Conservation (phyloP, 2,888 invertebrate genomes). For the Aphidius colemani region DNA sequence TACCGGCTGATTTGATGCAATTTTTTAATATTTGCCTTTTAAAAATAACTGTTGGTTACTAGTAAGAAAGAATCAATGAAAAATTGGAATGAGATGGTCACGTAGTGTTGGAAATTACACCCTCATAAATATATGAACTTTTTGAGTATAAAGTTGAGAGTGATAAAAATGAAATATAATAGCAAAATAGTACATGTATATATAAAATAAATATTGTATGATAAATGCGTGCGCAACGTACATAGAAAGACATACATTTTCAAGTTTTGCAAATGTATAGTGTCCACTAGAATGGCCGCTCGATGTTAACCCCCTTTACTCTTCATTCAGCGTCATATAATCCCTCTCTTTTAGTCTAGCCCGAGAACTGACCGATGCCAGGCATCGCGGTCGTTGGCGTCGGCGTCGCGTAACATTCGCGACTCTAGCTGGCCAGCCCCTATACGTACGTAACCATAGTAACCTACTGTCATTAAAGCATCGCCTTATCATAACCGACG, state of each 20-base stretch:
- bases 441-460: conserved; percentile 56
- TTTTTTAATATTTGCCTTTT: too few species aligned
- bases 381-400: conserved; percentile 52
- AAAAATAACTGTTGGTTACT: too few species aligned
- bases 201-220: conserved; percentile 14
- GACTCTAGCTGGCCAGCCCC: conserved; percentile 48
- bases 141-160: conserved; percentile 5
- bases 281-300: conserved; percentile 58
- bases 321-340: conserved; percentile 32
- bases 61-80: conserved; percentile 31
- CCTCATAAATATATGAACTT: too few species aligned
- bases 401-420: conserved; percentile 28
- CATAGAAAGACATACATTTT: conserved; percentile 39
- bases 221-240: not conserved
- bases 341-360: conserved; percentile 31
- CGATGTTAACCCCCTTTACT: conserved; percentile 45
- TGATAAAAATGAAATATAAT: conserved; percentile 26
- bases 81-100: conserved; percentile 26
- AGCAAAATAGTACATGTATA: conserved; percentile 16
- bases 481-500: conserved; percentile 61
- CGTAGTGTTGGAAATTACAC: too few species aligned
- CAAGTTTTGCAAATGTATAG: conserved; percentile 43
- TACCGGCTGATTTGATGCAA: too few species aligned
- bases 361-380: conserved; percentile 56
- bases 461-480: conserved; percentile 60